phyloP scores from a whole-genome alignment of 1,140 invertebrate species.

The Drosophila pseudoananassae region DNA sequence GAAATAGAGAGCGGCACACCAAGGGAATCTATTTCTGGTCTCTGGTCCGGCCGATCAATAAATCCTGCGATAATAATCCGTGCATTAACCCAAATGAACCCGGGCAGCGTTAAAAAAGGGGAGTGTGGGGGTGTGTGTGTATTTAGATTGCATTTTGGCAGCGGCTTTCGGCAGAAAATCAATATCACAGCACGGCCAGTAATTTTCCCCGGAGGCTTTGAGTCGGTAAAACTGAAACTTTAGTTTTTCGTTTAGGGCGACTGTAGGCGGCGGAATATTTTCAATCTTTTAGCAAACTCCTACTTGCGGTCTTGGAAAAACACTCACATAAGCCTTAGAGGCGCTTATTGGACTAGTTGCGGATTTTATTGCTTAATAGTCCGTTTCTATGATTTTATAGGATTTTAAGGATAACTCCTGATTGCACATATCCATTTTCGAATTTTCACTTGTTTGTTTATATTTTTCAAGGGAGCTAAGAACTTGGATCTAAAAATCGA shows the following conservation, averaged over 20 bases:
- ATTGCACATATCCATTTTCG: conserved; percentile 6
- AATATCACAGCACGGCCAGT: conserved; percentile 40
- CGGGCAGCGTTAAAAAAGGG: neutral
- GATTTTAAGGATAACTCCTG: neutral
- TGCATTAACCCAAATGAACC: conserved; percentile 69
- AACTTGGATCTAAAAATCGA: neutral
- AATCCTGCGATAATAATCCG: conserved; percentile 60
- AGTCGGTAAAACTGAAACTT: neutral
- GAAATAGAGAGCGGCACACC: conserved; percentile 56
- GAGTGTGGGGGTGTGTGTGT: conserved; percentile 18
- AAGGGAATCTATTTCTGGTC: conserved; percentile 58
- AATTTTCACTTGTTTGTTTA: conserved; percentile 22
- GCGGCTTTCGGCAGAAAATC: conserved; percentile 58
- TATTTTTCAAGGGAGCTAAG: conserved; percentile 12
- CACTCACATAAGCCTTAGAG: neutral
- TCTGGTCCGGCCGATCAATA: conserved; percentile 56
- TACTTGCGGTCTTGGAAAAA: neutral
- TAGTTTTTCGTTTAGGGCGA: neutral
- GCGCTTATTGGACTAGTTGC: neutral
- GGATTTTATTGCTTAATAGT: neutral
- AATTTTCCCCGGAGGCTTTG: conserved; percentile 1
- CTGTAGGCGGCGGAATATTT: neutral
- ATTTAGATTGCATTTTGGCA: conserved; percentile 57
- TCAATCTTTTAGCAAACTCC: neutral
- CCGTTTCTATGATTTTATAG: neutral